A percentile compares a stretch with the other conserved stretches of the same genome.
Evolutionary conservation across 2,888 invertebrate genomes (phyloP).

Genomic region (Ellobium chinense): DNA sequence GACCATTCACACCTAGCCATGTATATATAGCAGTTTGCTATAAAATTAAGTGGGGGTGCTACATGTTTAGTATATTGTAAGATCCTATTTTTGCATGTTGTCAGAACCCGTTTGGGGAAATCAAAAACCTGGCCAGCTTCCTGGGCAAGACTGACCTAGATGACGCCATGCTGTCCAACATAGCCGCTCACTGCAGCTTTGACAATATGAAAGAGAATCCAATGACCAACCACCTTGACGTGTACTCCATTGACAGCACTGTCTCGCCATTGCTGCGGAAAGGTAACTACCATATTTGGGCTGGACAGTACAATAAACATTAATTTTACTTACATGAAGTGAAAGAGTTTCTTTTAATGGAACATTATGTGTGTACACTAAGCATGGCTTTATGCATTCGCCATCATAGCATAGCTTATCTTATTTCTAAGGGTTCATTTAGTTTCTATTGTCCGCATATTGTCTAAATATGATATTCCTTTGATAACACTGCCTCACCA

Average conservation of each 20-base stretch:
- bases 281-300: too few species aligned
- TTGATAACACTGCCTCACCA: too few species aligned
- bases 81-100: neutral
- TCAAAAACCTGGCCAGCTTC: slow-evolving; percentile 84
- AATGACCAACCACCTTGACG: slow-evolving; percentile 73
- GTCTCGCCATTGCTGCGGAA: slow-evolving; percentile 72
- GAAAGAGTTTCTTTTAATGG: too few species aligned
- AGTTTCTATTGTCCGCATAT: too few species aligned
- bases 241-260: slow-evolving; percentile 69
- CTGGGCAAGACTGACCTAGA: slow-evolving; percentile 56
- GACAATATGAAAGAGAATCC: slow-evolving; percentile 72
- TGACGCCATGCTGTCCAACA: slow-evolving; percentile 53
- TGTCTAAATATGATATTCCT: too few species aligned
- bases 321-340: too few species aligned
- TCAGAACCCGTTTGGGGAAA: slow-evolving; percentile 56
- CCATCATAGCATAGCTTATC: too few species aligned
- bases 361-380: too few species aligned
- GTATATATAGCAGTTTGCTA: neutral
- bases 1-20: neutral
- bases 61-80: neutral
- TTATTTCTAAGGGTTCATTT: too few species aligned
- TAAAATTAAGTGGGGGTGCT: neutral
- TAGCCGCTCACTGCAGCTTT: slow-evolving; percentile 67
- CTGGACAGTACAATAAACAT: too few species aligned
- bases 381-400: too few species aligned